Percentiles rank a stretch among this genome's conserved stretches.
Conservation (phyloP, 1,140 invertebrate genomes). For the Conus ventricosus region DNA sequence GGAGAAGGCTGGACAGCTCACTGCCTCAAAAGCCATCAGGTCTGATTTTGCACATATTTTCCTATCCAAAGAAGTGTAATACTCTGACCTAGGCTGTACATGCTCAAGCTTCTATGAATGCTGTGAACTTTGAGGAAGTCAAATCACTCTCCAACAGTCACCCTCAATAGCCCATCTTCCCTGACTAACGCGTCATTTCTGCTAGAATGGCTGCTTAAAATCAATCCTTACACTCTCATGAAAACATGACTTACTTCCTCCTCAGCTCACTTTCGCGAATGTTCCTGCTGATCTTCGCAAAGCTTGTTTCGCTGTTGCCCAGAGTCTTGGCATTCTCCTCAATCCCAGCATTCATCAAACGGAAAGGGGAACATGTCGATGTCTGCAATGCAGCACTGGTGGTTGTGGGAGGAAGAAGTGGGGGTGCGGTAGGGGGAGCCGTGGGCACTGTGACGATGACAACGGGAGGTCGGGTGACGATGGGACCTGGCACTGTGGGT, state of each 20-base stretch:
- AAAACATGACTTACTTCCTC: constrained; percentile 42
- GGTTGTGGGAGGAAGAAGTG: not conserved
- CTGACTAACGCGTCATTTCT: too few species aligned
- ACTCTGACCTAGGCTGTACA: too few species aligned
- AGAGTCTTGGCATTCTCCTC: constrained; percentile 90
- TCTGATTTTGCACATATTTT: too few species aligned
- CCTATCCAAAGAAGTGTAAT: too few species aligned
- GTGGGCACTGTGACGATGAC: not conserved
- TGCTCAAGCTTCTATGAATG: too few species aligned
- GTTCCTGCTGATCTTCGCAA: constrained; percentile 76
- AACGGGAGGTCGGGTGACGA: not conserved
- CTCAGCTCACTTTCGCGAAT: constrained; percentile 37
- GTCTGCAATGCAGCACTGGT: not conserved
- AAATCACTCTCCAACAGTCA: too few species aligned
- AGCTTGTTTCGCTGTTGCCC: constrained; percentile 86
- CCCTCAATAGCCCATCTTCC: too few species aligned
- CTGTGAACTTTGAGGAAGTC: too few species aligned
- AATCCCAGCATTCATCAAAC: constrained; percentile 84
- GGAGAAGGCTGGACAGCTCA: too few species aligned
- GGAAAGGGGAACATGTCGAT: constrained; percentile 62
- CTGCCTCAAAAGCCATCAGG: too few species aligned
- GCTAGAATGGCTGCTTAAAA: too few species aligned
- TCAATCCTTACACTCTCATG: too few species aligned
- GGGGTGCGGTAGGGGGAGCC: not conserved
- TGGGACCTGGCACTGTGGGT: not conserved